Evolutionary conservation across 2,888 invertebrate species (phyloP), one percentile per base, ranked within the genome.

Genomic region (Agrypnus murinus): DNA sequence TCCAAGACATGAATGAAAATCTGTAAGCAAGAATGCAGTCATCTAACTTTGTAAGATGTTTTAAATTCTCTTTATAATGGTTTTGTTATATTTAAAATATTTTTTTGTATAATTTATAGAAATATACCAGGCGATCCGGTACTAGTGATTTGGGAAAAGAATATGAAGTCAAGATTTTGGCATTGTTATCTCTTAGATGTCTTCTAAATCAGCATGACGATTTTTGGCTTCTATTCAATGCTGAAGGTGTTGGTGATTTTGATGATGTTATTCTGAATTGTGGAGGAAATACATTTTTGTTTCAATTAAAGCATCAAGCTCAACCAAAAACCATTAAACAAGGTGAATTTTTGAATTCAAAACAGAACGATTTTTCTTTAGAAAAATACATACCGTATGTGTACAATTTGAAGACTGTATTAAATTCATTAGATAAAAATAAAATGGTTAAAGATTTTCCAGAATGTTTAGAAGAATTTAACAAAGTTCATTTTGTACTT

Each of bases 231-330:
- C 38, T 40, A 0, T 55, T 32, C 12, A 65, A 65, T n/a, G 40
- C 40, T 4, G 40, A 31, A 3, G 43, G n/a, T n/a, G 10, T 43
- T 6, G 53, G 55, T 1, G 55, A 19, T n/a, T 65, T 65, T 14
- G 65, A 65, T 12, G 65, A 65, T 15, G 10, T 65, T 2, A 10
- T 55, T 15, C 14, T 65, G 2, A 36, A 14, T 19, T 12, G 12
- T 5, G 63, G 10, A n/a, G 19, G 19, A 10, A 25, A n/a, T 6
- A 59, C 43, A n/a, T 59, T 14, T 15, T 14, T 62, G 48, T 1
- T 62, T 1, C 62, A 62, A 19, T 9, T 62, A n/a, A 65, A 65
- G 31, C 65, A 65, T 17, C 17, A 65, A 32, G 55, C 53, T 10
- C 31, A 25, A 2, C 31, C 53, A 15, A 55, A 53, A 15, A 8